A percentile compares a stretch with the other conserved stretches of the same genome.
Evolutionary conservation across 1,140 invertebrate species (phyloP).

Genomic region (Rhizoglyphus robini): DNA sequence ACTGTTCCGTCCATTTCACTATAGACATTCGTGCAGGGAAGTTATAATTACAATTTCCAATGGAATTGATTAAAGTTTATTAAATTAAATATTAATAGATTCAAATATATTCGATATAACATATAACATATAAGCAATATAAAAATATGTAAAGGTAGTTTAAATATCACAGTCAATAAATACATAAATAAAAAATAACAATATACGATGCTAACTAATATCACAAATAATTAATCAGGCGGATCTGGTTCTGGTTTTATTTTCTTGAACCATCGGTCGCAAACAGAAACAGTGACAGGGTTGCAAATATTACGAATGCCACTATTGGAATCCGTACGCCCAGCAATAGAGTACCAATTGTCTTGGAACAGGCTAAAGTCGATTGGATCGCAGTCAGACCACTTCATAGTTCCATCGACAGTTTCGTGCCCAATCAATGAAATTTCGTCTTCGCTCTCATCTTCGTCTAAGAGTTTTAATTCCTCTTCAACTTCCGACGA

Average conservation of each 20-base stretch:
- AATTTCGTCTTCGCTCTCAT: neutral
- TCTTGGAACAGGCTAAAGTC: neutral
- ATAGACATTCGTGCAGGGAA: no score
- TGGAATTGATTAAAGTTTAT: no score
- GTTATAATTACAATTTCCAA: no score
- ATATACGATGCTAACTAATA: neutral
- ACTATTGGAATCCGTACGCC: neutral
- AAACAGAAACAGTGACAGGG: neutral
- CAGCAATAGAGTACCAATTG: neutral
- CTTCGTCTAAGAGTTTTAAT: neutral
- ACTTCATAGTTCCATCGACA: neutral
- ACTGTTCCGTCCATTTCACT: no score
- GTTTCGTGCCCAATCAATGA: neutral
- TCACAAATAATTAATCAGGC: neutral
- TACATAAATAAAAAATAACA: neutral
- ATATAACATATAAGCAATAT: no score
- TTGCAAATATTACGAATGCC: neutral
- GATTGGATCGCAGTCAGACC: neutral
- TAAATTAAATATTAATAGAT: neutral
- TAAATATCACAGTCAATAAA: neutral
- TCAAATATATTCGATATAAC: no score
- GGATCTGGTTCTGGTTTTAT: neutral
- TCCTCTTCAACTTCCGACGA: neutral
- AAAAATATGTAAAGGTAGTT: no score
- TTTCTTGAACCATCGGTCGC: neutral